These are phyloP conservation scores for Odocoileus hemionus DNA, from an alignment of 2,113 vertebrate species.

Conservation along the genomic window DNA sequence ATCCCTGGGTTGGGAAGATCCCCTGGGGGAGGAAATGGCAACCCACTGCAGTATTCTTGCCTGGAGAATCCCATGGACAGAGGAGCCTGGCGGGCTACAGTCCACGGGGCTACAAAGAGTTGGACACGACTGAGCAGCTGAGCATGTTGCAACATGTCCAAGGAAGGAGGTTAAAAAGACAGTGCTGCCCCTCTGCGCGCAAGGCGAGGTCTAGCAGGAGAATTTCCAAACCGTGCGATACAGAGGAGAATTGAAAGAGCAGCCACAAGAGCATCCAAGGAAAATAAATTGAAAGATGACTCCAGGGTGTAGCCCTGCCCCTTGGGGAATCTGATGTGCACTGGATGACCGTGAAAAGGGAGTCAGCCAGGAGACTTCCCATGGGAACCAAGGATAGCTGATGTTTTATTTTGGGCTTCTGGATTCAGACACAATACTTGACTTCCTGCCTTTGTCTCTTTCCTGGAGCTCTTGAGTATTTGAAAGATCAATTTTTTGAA, in stretches of 20 bases:
- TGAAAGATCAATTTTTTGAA: neutral
- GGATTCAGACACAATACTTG: neutral
- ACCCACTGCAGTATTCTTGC: neutral
- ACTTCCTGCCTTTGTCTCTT: neutral
- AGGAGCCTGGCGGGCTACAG: neutral
- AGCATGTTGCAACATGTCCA: accelerated
- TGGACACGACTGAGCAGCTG: neutral
- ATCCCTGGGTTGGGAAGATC: neutral
- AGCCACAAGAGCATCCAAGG: neutral
- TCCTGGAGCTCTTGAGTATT: neutral
- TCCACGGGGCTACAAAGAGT: neutral
- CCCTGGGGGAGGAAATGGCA: neutral
- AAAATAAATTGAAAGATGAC: neutral
- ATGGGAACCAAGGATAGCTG: neutral
- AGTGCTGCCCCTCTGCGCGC: neutral
- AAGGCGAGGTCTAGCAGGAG: neutral
- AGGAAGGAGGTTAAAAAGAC: neutral
- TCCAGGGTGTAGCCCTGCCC: neutral
- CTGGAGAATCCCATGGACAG: neutral
- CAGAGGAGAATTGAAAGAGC: neutral
- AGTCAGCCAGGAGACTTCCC: neutral
- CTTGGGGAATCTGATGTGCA: neutral
- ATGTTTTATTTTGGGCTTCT: neutral
- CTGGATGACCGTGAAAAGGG: neutral
- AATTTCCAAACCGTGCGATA: neutral